These are phyloP conservation scores for Borostomias antarcticus DNA, from an alignment of 2,797 vertebrate genomes.

Conservation along the genomic window DNA sequence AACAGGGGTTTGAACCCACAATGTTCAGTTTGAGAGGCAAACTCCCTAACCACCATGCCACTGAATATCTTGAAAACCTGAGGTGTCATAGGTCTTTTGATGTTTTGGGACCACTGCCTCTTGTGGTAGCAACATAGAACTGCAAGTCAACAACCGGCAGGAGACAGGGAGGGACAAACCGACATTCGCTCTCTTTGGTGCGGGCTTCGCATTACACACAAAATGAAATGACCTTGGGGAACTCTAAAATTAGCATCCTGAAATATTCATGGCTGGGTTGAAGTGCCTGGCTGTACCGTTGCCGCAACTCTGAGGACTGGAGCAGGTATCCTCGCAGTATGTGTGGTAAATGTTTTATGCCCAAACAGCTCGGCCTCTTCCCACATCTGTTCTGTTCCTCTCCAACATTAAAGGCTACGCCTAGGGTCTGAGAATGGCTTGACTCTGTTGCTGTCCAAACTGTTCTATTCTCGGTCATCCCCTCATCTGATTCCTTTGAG, in stretches of 20 bases:
- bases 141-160: too few species aligned
- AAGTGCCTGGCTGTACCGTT: slow-evolving; percentile 42
- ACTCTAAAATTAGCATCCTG: slow-evolving; percentile 63
- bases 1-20: too few species aligned
- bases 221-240: slow-evolving; percentile 60
- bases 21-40: too few species aligned
- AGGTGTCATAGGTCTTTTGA: too few species aligned
- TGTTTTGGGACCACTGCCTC: too few species aligned
- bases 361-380: slow-evolving; percentile 25
- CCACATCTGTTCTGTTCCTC: slow-evolving; percentile 35
- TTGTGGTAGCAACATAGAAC: too few species aligned
- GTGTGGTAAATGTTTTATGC: slow-evolving; percentile 58
- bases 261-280: slow-evolving; percentile 69
- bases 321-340: slow-evolving; percentile 51
- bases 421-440: slow-evolving; percentile 18
- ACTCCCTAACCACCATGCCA: too few species aligned
- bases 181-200: too few species aligned
- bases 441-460: slow-evolving; percentile 20
- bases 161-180: too few species aligned
- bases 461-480: not conserved
- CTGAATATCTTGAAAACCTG: too few species aligned
- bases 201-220: slow-evolving; percentile 11
- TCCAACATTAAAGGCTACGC: slow-evolving; percentile 9
- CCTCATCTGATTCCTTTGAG: not conserved
- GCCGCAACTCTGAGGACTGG: slow-evolving; percentile 42